Percentiles rank a stretch among this genome's conserved stretches.
These are phyloP conservation scores for Agrotis segetum DNA, from an alignment of 2,888 invertebrate species.

Conservation along the genomic window DNA sequence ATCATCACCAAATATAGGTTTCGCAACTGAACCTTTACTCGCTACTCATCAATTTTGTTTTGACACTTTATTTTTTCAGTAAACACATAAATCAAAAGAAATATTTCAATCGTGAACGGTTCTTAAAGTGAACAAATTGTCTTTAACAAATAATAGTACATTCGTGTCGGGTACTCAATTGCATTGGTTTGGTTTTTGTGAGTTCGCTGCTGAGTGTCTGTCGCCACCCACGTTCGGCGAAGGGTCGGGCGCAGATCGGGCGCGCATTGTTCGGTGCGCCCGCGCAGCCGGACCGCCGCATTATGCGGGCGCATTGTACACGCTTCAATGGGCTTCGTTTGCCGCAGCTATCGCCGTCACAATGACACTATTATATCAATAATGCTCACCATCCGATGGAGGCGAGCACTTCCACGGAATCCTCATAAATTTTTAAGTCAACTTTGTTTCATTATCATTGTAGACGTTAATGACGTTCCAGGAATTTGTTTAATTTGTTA, in stretches of 20 bases:
- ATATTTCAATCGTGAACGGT: slow-evolving; percentile 50
- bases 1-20: slow-evolving; percentile 75
- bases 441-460: slow-evolving; percentile 77
- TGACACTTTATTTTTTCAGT: slow-evolving; percentile 56
- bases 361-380: slow-evolving; percentile 90
- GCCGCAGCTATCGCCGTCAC: slow-evolving; percentile 85
- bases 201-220: slow-evolving; percentile 67
- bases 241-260: slow-evolving; percentile 78
- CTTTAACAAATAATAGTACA: slow-evolving; percentile 62
- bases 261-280: slow-evolving; percentile 84
- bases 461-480: slow-evolving; percentile 60
- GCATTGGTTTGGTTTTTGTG: slow-evolving; percentile 83
- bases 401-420: slow-evolving; percentile 81
- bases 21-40: slow-evolving; percentile 72
- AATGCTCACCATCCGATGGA: slow-evolving; percentile 81
- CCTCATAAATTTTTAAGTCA: slow-evolving; percentile 82
- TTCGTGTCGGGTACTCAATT: slow-evolving; percentile 68
- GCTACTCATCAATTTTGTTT: slow-evolving; percentile 67
- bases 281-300: slow-evolving; percentile 81
- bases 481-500: slow-evolving; percentile 60
- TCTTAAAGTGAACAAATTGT: slow-evolving; percentile 52
- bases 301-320: slow-evolving; percentile 90
- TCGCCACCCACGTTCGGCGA: slow-evolving; percentile 88
- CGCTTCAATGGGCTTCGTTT: slow-evolving; percentile 88
- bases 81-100: slow-evolving; percentile 47